These are phyloP conservation scores for Drosophila mojavensis DNA, from an alignment of 1,140 invertebrate genomes.

Conservation along the genomic window DNA sequence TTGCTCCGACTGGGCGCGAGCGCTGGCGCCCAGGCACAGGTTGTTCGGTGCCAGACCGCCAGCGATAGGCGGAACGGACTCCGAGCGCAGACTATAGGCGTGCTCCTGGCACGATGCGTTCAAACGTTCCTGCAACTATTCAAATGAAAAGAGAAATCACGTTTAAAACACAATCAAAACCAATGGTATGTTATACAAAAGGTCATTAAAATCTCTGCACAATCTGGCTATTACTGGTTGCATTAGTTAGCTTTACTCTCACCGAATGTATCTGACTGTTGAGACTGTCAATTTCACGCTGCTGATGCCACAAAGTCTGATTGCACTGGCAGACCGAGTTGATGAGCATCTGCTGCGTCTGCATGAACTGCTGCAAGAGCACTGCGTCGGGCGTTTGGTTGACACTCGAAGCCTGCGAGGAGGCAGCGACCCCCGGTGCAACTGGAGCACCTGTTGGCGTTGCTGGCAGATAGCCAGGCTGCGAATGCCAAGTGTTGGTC, in stretches of 20 bases:
- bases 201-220: too few relatives aligned
- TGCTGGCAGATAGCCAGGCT: slow-evolving; percentile 48
- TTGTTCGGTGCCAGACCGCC: slow-evolving; percentile 62
- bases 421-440: slow-evolving; percentile 21
- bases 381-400: slow-evolving; percentile 67
- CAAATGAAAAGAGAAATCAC: neutral
- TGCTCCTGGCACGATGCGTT: slow-evolving; percentile 58
- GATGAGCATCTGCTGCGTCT: slow-evolving; percentile 87
- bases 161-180: too few relatives aligned
- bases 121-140: slow-evolving; percentile 76
- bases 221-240: too few relatives aligned
- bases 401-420: slow-evolving; percentile 59
- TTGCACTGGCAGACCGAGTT: slow-evolving; percentile 87
- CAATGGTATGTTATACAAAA: too few relatives aligned
- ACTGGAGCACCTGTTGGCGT: slow-evolving; percentile 6
- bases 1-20: slow-evolving; percentile 80
- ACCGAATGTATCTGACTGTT: slow-evolving; percentile 76
- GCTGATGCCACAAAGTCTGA: slow-evolving; percentile 87
- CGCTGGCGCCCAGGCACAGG: slow-evolving; percentile 55
- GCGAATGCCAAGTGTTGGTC: slow-evolving; percentile 49
- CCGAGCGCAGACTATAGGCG: slow-evolving; percentile 62
- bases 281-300: slow-evolving; percentile 85
- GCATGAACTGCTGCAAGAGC: slow-evolving; percentile 85
- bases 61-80: slow-evolving; percentile 67
- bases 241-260: slow-evolving; percentile 6